These are phyloP conservation scores for Odocoileus hemionus DNA, from an alignment of 2,113 vertebrate genomes.

Conservation along the genomic window DNA sequence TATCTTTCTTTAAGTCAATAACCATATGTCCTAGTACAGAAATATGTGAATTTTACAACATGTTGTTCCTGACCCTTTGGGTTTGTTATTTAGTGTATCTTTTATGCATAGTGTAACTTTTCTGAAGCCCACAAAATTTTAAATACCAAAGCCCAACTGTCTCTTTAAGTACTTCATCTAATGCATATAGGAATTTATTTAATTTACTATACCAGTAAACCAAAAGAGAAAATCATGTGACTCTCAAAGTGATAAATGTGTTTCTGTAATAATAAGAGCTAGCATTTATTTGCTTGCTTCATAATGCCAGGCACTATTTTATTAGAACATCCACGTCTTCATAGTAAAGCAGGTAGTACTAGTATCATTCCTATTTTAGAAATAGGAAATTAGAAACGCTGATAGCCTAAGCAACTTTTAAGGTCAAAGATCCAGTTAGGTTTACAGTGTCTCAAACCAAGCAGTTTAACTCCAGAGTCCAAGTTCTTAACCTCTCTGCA, in stretches of 20 bases:
- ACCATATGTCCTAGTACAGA: background rate
- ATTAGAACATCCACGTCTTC: background rate
- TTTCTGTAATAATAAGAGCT: background rate
- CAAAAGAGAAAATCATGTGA: background rate
- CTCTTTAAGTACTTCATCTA: background rate
- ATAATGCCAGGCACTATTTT: background rate
- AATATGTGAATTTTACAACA: background rate
- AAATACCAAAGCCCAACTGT: background rate
- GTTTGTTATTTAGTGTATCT: background rate
- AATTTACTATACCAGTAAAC: background rate
- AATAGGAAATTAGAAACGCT: background rate
- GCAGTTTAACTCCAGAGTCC: background rate
- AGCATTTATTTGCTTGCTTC: background rate
- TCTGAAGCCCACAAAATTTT: background rate
- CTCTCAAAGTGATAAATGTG: background rate
- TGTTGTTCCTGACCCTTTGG: background rate
- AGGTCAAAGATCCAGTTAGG: background rate
- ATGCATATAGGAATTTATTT: background rate
- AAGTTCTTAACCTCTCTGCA: background rate
- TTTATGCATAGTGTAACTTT: background rate
- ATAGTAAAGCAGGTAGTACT: background rate
- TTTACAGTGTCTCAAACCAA: background rate
- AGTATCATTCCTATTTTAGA: background rate
- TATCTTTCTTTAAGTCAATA: background rate
- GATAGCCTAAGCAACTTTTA: background rate